Conservation (phyloP, 2,888 invertebrate genomes). For the Morpho deidamia region DNA sequence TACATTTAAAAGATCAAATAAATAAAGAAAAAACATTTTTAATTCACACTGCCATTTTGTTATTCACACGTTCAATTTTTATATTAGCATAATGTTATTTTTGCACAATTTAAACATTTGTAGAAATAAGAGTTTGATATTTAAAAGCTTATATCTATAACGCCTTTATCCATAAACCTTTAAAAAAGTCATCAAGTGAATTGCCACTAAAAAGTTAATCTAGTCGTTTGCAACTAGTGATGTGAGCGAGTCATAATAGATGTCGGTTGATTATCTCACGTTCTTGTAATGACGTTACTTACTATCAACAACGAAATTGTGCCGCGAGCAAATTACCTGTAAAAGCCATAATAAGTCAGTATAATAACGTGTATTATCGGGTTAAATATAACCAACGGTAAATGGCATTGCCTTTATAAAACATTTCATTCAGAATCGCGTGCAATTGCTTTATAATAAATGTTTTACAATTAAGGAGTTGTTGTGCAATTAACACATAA, state of each 20-base stretch:
- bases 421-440: constrained; percentile 14
- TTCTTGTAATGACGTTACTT: constrained; percentile 44
- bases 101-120: too few species aligned
- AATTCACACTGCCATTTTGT: too few species aligned
- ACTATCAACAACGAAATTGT: constrained; percentile 33
- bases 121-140: too few species aligned
- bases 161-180: constrained; percentile 7
- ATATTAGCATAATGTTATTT: too few species aligned
- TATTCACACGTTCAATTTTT: too few species aligned
- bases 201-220: constrained; percentile 34
- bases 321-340: constrained; percentile 11
- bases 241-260: constrained; percentile 32
- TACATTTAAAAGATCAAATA: too few species aligned
- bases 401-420: constrained; percentile 22
- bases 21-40: too few species aligned
- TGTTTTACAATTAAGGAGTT: constrained; percentile 17
- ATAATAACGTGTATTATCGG: constrained; percentile 42
- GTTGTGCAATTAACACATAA: constrained; percentile 6
- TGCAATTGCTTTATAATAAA: constrained; percentile 1
- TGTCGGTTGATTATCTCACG: constrained; percentile 37
- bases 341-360: constrained; percentile 19
- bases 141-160: background rate
- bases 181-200: constrained; percentile 19
- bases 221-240: constrained; percentile 24
- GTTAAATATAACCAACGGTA: constrained; percentile 35